Evolutionary conservation across 1,140 invertebrate species (phyloP), one percentile per base, ranked within the genome.

Genomic region (Arion vulgaris): DNA sequence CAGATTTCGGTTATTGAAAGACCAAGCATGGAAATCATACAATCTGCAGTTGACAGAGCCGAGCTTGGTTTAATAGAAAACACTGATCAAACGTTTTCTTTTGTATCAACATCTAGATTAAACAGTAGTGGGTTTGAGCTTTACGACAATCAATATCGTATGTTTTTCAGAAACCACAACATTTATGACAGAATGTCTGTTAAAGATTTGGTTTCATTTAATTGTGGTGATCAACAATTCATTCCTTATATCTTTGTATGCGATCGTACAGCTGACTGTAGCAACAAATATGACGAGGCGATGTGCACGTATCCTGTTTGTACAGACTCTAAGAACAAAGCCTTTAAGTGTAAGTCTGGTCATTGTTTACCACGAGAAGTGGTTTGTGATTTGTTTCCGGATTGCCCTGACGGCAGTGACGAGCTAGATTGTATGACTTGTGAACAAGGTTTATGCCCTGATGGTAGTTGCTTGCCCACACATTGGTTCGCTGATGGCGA

Each of bases 401-500:
- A 75, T 34, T 75, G 73, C 73, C 23, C 26, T 32, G 73, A 75
- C 28, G 11, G 15, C 1, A 49, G 41, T 32, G 73, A 75, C 73
- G 73, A 75, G 32, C 23, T 19, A 13, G 49, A 75, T 1, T 75
- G 73, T 34, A 1, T 75, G 17, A 45, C 13, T 1, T 75, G 73
- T 49, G 5, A 7, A 2, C 41, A 75, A 5, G 73, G 38, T 34
- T 45, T 45, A 15, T 75, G 73, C 23, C 45, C 23, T 28, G 73
- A 75, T 23, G 73, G 73, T 5, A 19, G 45, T 11, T 75, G 73
- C 32, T 17, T 66, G n/a, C 51, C 76, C 19, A 78, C 66, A 36
- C 76, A 62, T 34, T 78, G 62, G 53, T 78, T 78, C 32, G 76
- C 51, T 5, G 76, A 78, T 28, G 76, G 76, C 51, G 76, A 78